A percentile compares a stretch with the other conserved stretches of the same genome.
Conservation (phyloP, 1,140 invertebrate genomes). For the Hyphantria cunea region DNA sequence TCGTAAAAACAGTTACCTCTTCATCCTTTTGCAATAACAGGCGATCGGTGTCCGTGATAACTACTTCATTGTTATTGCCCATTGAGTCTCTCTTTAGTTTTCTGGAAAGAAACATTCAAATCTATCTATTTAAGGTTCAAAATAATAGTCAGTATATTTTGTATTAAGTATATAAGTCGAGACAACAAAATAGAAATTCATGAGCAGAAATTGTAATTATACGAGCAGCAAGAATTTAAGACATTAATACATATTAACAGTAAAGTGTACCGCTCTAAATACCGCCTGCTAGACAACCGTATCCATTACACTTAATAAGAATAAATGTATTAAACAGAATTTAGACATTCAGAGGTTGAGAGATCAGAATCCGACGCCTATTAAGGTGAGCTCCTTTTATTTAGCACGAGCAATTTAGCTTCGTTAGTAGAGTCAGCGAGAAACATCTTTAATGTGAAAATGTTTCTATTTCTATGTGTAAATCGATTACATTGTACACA, state of each 20-base stretch:
- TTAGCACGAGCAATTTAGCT: conserved; percentile 24
- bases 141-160: too few relatives aligned
- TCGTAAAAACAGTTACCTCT: conserved; percentile 87
- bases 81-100: conserved; percentile 94
- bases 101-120: conserved; percentile 68
- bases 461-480: too few relatives aligned
- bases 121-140: not conserved
- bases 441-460: conserved; percentile 6
- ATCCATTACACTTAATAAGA: too few relatives aligned
- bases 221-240: too few relatives aligned
- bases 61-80: conserved; percentile 89
- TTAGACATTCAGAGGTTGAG: too few relatives aligned
- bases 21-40: conserved; percentile 95
- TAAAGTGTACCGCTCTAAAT: not conserved
- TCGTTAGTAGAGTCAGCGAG: conserved; percentile 18
- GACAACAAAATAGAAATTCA: too few relatives aligned
- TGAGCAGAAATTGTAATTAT: too few relatives aligned
- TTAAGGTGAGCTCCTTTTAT: conserved; percentile 18
- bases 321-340: too few relatives aligned
- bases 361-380: too few relatives aligned
- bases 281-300: not conserved
- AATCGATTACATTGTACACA: too few relatives aligned
- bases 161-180: too few relatives aligned
- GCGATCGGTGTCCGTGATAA: conserved; percentile 92
- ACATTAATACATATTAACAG: not conserved